A percentile compares a stretch with the other conserved stretches of the same genome.
phyloP scores from a whole-genome alignment of 2,113 vertebrate species.

The Psittacara wagleri region DNA sequence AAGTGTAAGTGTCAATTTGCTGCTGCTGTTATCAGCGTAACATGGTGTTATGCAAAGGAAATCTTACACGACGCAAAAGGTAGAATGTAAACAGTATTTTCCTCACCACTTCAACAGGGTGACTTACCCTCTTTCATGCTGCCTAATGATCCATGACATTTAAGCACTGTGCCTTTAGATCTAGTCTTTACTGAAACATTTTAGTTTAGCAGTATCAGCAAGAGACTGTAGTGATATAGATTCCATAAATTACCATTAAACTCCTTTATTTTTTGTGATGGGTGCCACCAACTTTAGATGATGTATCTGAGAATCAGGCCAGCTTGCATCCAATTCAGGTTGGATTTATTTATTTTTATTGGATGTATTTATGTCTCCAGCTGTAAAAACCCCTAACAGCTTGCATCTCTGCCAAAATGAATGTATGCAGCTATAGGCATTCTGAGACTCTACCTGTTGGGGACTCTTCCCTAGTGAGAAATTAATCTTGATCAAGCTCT shows the following conservation, averaged over 20 bases:
- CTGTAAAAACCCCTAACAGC: background rate
- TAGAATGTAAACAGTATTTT: background rate
- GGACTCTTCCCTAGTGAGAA: background rate
- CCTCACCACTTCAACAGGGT: background rate
- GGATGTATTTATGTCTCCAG: background rate
- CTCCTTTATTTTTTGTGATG: background rate
- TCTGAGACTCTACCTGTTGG: background rate
- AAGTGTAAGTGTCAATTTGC: background rate
- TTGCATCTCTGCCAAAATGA: background rate
- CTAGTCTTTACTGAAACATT: background rate
- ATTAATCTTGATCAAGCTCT: background rate
- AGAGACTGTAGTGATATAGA: background rate
- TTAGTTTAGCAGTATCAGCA: background rate
- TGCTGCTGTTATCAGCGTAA: background rate
- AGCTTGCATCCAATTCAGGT: background rate
- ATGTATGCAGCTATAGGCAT: background rate
- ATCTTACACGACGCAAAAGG: background rate
- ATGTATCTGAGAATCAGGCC: background rate
- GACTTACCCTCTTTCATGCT: background rate
- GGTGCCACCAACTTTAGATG: background rate
- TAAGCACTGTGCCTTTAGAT: background rate
- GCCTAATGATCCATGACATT: background rate
- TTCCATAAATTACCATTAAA: background rate
- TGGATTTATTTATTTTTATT: too few species aligned
- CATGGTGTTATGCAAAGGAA: background rate